These are phyloP conservation scores for Mizuhopecten yessoensis DNA, from an alignment of 1,140 invertebrate genomes.

Conservation along the genomic window DNA sequence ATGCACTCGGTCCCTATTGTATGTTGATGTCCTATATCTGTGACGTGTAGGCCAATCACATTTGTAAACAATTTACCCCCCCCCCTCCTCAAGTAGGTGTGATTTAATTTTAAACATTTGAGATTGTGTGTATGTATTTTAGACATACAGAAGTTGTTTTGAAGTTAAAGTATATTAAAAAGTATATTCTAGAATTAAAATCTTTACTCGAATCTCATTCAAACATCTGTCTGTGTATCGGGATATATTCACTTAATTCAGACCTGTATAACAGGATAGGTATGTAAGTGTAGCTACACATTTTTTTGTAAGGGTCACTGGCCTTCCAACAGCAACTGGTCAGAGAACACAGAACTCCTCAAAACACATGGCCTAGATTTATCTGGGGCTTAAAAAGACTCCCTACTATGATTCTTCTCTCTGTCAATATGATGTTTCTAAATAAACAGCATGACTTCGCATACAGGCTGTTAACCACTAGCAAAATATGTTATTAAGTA, in stretches of 20 bases:
- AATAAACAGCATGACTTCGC: too few species aligned
- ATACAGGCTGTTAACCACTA: too few species aligned
- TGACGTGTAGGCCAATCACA: background rate
- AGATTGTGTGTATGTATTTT: background rate
- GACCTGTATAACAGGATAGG: too few species aligned
- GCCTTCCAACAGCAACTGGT: background rate
- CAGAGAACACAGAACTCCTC: background rate
- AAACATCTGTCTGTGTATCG: too few species aligned
- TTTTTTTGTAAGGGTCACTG: background rate
- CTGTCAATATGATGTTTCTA: too few species aligned
- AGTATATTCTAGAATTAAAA: too few species aligned
- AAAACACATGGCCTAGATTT: background rate
- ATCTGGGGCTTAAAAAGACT: background rate
- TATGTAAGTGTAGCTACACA: too few species aligned
- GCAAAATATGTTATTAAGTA: too few species aligned
- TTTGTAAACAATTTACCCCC: background rate
- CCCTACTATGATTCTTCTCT: background rate
- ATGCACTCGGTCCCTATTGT: background rate
- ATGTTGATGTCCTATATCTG: background rate
- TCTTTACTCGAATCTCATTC: too few species aligned
- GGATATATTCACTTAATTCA: too few species aligned
- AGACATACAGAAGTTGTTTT: too few species aligned
- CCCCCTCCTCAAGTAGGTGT: slow-evolving; percentile 1
- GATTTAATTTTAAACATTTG: background rate
- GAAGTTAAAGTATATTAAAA: too few species aligned